A percentile compares a stretch with the other conserved stretches of the same genome.
These are phyloP conservation scores for Mugil cephalus DNA, from an alignment of 2,113 vertebrate genomes.

Conservation along the genomic window DNA sequence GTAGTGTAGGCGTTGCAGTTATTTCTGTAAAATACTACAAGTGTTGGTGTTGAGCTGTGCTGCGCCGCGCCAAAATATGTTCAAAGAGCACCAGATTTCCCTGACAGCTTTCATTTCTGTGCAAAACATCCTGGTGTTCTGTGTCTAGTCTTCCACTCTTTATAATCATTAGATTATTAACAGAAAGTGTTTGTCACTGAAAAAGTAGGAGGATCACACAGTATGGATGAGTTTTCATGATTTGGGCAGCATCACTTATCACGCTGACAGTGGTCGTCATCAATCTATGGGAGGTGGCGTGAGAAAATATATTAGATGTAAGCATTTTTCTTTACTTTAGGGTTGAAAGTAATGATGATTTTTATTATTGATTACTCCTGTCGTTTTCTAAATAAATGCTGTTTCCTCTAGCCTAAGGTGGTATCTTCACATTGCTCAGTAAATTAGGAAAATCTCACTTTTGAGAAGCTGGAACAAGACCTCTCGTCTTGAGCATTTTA, in stretches of 20 bases:
- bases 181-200: neutral
- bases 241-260: constrained; percentile 24
- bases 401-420: neutral
- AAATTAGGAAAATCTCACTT: constrained; percentile 11
- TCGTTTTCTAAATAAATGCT: constrained; percentile 13
- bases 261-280: constrained; percentile 9
- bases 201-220: neutral
- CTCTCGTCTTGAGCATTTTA: neutral
- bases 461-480: neutral
- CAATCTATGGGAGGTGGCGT: constrained; percentile 1
- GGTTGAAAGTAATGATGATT: constrained; percentile 17
- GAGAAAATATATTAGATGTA: constrained; percentile 2
- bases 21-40: constrained; percentile 66
- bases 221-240: constrained; percentile 12
- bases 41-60: constrained; percentile 10
- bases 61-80: constrained; percentile 29
- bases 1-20: constrained; percentile 52
- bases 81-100: constrained; percentile 14
- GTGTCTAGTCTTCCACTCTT: neutral
- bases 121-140: neutral
- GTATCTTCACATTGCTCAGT: neutral
- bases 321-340: constrained; percentile 24
- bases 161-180: neutral
- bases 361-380: constrained; percentile 16
- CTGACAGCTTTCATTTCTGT: constrained; percentile 26